Evolutionary conservation across 2,113 vertebrate genomes (phyloP), one percentile per base, ranked within the genome.

Genomic region (Bos javanicus): DNA sequence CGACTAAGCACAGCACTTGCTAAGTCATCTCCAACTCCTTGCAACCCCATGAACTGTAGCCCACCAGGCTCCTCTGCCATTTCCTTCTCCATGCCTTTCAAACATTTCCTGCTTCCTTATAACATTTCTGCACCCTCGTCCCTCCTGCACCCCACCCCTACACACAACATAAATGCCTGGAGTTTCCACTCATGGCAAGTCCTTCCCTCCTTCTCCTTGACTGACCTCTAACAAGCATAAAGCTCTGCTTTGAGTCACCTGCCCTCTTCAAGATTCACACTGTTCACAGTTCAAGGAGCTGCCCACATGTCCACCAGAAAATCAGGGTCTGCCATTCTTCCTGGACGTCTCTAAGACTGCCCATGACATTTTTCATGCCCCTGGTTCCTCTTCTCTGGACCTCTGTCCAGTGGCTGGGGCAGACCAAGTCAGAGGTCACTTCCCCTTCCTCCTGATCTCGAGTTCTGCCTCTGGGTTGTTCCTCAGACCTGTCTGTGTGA

Each of bases 301-400:
- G n/a, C 21, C 64, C 13, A 2, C 25, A 33, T 1, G 3, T 8
- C 33, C 21, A 21, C 26, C 9, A 5, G 60, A 80, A 46, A 48
- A 10, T 30, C n/a, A 10, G 19, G 0, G 2, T 4, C 54, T 12
- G 25, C 33, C 17, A 17, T 74, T 25, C 33, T 81, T 43, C 39
- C 17, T 1, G 1, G 25, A 23, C 0, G 4, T 21, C 36, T 6
- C 21, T 3, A 1, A 21, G 12, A 56, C 17, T 13, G 59, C 36
- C 87, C 0, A 0, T 21, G 56, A 28, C 11, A 15, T 17, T 15
- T 9, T 48, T 54, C 56, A 59, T 12, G 0, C 0, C 2, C 10
- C 28, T 48, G 1, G 2, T 13, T 17, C 87, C 60, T 81, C 84
- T 46, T 48, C 36, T 43, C 54, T 50, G 1, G 19, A 7, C 39